These are phyloP conservation scores for Galago senegalensis DNA, from an alignment of 2,797 vertebrate species.

Conservation along the genomic window DNA sequence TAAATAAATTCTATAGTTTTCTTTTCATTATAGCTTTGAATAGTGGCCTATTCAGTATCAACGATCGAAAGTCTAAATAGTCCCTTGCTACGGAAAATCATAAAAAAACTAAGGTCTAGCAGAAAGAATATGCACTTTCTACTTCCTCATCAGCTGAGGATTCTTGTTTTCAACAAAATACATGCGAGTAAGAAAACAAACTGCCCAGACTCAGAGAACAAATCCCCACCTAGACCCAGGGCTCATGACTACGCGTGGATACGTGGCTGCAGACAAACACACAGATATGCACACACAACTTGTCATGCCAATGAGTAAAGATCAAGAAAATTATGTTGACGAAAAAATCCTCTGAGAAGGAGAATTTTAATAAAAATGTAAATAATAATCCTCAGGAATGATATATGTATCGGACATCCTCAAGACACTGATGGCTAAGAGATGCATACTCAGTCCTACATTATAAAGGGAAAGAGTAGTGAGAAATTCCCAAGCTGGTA, in stretches of 20 bases:
- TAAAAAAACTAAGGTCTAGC: neutral
- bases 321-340: neutral
- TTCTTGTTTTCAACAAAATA: constrained; percentile 25
- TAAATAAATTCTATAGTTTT: neutral
- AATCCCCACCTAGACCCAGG: neutral
- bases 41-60: neutral
- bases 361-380: constrained; percentile 66
- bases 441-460: neutral
- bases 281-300: neutral
- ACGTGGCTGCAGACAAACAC: neutral
- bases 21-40: neutral
- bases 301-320: neutral
- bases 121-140: neutral
- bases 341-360: neutral
- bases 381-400: neutral
- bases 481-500: neutral
- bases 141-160: neutral
- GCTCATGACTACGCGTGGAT: neutral
- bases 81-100: neutral
- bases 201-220: neutral
- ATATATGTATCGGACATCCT: neutral
- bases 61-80: constrained; percentile 23
- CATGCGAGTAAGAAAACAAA: neutral
- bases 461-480: neutral
- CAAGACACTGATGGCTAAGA: neutral